Conservation (phyloP, 1,140 invertebrate genomes). For the Anastrepha ludens region DNA sequence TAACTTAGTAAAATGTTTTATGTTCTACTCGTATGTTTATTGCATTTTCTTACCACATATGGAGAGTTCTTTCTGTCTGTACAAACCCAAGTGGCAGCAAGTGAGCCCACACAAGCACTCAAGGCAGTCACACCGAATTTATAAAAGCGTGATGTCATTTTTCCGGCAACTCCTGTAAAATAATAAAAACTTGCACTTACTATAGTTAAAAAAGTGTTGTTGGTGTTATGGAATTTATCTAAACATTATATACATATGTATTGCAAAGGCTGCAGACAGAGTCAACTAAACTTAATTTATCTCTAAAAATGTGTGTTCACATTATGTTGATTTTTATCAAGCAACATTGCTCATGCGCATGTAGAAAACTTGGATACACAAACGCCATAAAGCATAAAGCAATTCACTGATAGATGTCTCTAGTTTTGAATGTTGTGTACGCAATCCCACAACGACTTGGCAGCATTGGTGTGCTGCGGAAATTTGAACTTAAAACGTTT, state of each 20-base stretch:
- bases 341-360: slow-evolving; percentile 13
- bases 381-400: background rate
- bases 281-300: background rate
- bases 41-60: slow-evolving; percentile 63
- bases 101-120: slow-evolving; percentile 68
- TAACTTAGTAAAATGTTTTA: background rate
- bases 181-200: background rate
- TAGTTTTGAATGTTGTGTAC: background rate
- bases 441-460: too few relatives aligned
- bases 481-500: background rate
- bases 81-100: slow-evolving; percentile 66
- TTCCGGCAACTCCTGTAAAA: background rate
- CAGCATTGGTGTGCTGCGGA: too few relatives aligned
- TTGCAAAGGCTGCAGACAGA: background rate
- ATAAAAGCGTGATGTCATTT: slow-evolving; percentile 71
- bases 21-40: too few relatives aligned
- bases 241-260: background rate
- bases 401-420: background rate
- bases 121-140: slow-evolving; percentile 70
- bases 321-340: background rate
- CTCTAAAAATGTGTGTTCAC: background rate
- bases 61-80: slow-evolving; percentile 68
- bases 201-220: background rate
- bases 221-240: background rate
- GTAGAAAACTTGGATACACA: background rate